phyloP scores from a whole-genome alignment of 2,113 vertebrate species.

The Brachyistius frenatus region DNA sequence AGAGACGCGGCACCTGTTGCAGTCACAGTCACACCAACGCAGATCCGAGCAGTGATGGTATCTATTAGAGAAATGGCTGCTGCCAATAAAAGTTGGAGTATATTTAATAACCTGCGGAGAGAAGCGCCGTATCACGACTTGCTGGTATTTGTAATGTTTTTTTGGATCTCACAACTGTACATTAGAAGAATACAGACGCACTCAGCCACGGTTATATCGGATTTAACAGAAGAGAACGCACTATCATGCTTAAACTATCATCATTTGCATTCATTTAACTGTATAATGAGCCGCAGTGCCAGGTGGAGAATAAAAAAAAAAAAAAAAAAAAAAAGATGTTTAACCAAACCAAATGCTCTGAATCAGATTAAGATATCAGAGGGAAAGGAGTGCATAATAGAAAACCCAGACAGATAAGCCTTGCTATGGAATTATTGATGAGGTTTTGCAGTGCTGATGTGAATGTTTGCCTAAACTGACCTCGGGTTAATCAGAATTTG shows the following conservation, averaged over 20 bases:
- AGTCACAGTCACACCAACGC: background rate
- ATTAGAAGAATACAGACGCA: background rate
- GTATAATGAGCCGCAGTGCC: conserved; percentile 51
- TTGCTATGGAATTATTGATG: conserved; percentile 67
- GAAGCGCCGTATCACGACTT: background rate
- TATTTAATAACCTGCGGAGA: background rate
- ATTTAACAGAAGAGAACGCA: background rate
- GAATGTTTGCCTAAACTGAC: conserved; percentile 74
- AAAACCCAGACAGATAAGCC: conserved; percentile 65
- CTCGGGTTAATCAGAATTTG: conserved; percentile 72
- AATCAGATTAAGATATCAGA: conserved; percentile 70
- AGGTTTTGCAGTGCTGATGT: conserved; percentile 58
- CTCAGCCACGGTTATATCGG: background rate
- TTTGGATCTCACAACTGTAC: background rate
- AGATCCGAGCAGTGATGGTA: background rate
- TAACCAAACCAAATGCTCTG: conserved; percentile 60
- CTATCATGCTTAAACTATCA: background rate
- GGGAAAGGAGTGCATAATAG: conserved; percentile 59
- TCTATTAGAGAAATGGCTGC: background rate
- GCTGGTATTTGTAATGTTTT: conserved; percentile 24
- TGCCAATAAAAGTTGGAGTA: conserved; percentile 16
- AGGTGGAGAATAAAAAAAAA: conserved; percentile 37
- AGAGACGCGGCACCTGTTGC: conserved; percentile 4
- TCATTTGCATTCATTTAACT: conserved; percentile 69
- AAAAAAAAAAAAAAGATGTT: conserved; percentile 32